Evolutionary conservation across 2,113 vertebrate genomes (phyloP).

Genomic region (Perca flavescens): DNA sequence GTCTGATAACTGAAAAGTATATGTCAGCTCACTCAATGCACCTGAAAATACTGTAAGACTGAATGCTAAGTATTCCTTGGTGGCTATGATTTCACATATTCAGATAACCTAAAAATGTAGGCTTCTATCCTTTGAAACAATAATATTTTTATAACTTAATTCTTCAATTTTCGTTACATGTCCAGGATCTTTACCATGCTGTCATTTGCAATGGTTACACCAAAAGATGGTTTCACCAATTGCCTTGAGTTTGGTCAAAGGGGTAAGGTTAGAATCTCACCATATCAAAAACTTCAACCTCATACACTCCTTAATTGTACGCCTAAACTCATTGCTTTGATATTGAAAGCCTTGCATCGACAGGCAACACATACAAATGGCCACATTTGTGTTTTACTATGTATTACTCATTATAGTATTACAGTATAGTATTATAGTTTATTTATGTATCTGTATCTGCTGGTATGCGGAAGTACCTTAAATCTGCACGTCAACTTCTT

Average conservation of each 20-base stretch:
- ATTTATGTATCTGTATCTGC: neutral
- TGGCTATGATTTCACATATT: too few relatives aligned
- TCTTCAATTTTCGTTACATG: neutral
- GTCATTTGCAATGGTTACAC: neutral
- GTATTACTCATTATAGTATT: neutral
- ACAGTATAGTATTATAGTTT: neutral
- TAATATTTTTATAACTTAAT: neutral
- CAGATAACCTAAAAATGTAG: too few relatives aligned
- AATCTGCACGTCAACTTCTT: too few relatives aligned
- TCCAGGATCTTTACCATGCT: neutral
- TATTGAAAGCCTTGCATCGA: neutral
- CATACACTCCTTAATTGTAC: neutral
- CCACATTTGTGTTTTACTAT: neutral
- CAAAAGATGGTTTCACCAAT: neutral
- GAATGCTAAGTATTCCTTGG: too few relatives aligned
- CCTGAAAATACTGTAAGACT: neutral
- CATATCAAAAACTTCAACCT: neutral
- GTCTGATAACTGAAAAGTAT: neutral
- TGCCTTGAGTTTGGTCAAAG: neutral
- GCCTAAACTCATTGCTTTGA: neutral
- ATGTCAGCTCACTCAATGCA: neutral
- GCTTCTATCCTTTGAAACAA: neutral
- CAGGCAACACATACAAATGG: neutral
- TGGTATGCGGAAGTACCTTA: too few relatives aligned
- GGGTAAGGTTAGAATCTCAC: neutral